Percentiles rank a stretch among this genome's conserved stretches.
phyloP scores from a whole-genome alignment of 1,140 invertebrate species.

The Orussus abietinus region DNA sequence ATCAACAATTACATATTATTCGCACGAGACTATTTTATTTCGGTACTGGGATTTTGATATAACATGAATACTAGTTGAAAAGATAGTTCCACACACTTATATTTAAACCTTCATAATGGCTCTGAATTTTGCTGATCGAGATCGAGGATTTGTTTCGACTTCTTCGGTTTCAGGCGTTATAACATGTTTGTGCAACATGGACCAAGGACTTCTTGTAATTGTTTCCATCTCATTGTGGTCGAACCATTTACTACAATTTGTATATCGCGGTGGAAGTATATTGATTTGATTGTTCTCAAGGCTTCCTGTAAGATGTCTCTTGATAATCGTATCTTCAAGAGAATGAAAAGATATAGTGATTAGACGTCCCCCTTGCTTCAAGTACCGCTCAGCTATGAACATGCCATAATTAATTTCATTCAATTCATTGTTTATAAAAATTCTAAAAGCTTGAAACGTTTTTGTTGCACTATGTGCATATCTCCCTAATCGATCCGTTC shows the following conservation, averaged over 20 bases:
- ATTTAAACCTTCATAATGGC: constrained; percentile 72
- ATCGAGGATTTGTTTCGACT: constrained; percentile 73
- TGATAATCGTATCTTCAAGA: constrained; percentile 92
- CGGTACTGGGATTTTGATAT: too few relatives aligned
- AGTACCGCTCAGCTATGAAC: constrained; percentile 69
- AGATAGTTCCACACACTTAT: constrained; percentile 22
- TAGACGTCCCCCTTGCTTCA: constrained; percentile 74
- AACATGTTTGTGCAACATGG: constrained; percentile 77
- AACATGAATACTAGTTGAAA: too few relatives aligned
- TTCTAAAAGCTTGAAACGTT: constrained; percentile 90
- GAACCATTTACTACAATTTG: constrained; percentile 55
- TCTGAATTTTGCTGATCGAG: constrained; percentile 83
- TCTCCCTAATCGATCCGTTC: constrained; percentile 69
- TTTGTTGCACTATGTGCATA: constrained; percentile 83
- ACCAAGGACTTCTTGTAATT: constrained; percentile 67
- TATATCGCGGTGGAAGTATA: constrained; percentile 64
- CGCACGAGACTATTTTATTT: too few relatives aligned
- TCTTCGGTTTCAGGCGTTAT: constrained; percentile 70
- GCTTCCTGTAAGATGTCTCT: constrained; percentile 80
- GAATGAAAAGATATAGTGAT: constrained; percentile 89
- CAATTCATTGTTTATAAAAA: constrained; percentile 96
- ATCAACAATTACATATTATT: too few relatives aligned
- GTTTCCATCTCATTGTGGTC: constrained; percentile 59
- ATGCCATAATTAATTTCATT: constrained; percentile 94
- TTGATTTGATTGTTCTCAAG: constrained; percentile 66